Conservation (phyloP, 2,113 vertebrate species). For the Copsychus sechellarum region DNA sequence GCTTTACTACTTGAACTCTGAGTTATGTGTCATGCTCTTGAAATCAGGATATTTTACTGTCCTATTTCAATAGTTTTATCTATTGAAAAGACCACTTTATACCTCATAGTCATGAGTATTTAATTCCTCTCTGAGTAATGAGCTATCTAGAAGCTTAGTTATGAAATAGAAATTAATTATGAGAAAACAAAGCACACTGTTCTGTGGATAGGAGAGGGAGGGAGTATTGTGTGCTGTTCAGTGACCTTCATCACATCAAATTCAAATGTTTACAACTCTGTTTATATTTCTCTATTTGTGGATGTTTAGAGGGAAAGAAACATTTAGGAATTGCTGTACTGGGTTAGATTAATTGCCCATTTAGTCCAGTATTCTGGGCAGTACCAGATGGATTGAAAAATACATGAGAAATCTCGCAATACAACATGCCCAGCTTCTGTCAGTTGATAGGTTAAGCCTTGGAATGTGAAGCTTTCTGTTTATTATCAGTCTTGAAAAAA, state of each 20-base stretch:
- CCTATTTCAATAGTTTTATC: neutral
- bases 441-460: neutral
- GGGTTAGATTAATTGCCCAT: conserved; percentile 6
- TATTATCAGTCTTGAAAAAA: neutral
- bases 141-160: neutral
- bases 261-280: neutral
- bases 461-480: conserved; percentile 2
- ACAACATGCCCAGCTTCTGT: neutral
- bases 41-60: neutral
- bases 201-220: neutral
- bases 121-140: neutral
- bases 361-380: neutral
- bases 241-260: neutral
- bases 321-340: neutral
- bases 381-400: conserved; percentile 24
- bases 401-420: neutral
- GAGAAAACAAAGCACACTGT: neutral
- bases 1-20: neutral
- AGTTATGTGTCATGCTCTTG: neutral
- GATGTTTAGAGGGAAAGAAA: neutral
- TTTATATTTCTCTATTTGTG: neutral
- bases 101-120: neutral
- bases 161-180: conserved; percentile 16
- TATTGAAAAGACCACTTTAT: neutral
- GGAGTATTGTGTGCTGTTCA: neutral